These are phyloP conservation scores for Acanthoscelides obtectus DNA, from an alignment of 2,888 invertebrate species.

Conservation along the genomic window DNA sequence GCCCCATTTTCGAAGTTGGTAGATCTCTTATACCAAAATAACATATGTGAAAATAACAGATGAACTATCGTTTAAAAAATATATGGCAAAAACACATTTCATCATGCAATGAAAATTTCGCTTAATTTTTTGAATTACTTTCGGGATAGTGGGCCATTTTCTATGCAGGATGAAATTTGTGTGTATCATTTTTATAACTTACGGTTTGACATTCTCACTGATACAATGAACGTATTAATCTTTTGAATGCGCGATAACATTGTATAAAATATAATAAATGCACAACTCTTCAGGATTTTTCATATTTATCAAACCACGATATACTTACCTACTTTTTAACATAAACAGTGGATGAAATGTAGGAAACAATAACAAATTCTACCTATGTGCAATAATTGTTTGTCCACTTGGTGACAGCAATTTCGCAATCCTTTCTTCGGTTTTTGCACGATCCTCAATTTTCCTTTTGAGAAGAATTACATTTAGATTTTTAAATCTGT, in stretches of 20 bases:
- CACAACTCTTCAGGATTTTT: neutral
- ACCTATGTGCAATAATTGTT: neutral
- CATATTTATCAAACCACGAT: conserved; percentile 9
- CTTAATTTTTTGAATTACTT: too few species aligned
- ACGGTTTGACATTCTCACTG: neutral
- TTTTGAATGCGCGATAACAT: neutral
- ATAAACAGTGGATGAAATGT: neutral
- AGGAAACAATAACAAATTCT: neutral
- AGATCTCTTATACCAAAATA: too few species aligned
- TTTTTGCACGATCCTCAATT: neutral
- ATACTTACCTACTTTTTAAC: conserved; percentile 17
- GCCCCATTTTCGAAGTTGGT: too few species aligned
- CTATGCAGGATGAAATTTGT: too few species aligned
- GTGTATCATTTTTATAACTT: too few species aligned
- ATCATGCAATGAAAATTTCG: too few species aligned
- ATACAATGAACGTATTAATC: neutral
- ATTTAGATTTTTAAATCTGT: neutral
- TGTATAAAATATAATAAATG: neutral
- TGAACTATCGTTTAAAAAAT: too few species aligned
- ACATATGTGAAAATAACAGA: too few species aligned
- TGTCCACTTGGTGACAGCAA: neutral
- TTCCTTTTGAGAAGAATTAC: neutral
- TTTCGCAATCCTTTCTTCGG: neutral
- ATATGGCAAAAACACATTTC: too few species aligned
- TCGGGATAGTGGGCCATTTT: too few species aligned